A percentile compares a stretch with the other conserved stretches of the same genome.
These are phyloP conservation scores for Lepidotrigona ventralis DNA, from an alignment of 1,140 invertebrate species.

Conservation along the genomic window DNA sequence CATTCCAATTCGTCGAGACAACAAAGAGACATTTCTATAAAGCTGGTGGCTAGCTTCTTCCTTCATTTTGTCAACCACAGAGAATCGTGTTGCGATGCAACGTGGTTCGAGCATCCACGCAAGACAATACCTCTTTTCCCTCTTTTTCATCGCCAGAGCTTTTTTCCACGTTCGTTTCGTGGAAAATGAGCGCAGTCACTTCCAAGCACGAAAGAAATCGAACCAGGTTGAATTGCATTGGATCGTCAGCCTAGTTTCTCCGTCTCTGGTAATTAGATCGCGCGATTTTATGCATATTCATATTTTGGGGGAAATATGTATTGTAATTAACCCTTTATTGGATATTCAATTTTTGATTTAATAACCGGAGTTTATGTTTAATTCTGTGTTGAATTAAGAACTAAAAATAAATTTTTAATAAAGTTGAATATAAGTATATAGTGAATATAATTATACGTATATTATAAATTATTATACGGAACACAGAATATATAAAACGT, in stretches of 20 bases:
- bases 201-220: not conserved
- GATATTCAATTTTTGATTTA: too few species aligned
- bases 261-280: not conserved
- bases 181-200: not conserved
- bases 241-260: not conserved
- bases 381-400: too few species aligned
- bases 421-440: too few species aligned
- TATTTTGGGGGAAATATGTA: too few species aligned
- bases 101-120: not conserved
- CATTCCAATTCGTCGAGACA: conserved; percentile 29
- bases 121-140: conserved; percentile 27
- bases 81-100: conserved; percentile 16
- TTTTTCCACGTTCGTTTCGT: conserved; percentile 3
- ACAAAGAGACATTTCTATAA: conserved; percentile 24
- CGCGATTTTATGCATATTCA: too few species aligned
- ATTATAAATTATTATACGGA: too few species aligned
- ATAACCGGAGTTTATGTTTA: too few species aligned
- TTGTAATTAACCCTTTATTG: too few species aligned
- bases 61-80: not conserved
- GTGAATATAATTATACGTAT: too few species aligned
- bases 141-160: not conserved
- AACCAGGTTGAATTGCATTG: not conserved
- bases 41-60: not conserved
- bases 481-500: too few species aligned
- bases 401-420: too few species aligned